A percentile compares a stretch with the other conserved stretches of the same genome.
Conservation (phyloP, 2,888 invertebrate species). For the Apoda limacodes region DNA sequence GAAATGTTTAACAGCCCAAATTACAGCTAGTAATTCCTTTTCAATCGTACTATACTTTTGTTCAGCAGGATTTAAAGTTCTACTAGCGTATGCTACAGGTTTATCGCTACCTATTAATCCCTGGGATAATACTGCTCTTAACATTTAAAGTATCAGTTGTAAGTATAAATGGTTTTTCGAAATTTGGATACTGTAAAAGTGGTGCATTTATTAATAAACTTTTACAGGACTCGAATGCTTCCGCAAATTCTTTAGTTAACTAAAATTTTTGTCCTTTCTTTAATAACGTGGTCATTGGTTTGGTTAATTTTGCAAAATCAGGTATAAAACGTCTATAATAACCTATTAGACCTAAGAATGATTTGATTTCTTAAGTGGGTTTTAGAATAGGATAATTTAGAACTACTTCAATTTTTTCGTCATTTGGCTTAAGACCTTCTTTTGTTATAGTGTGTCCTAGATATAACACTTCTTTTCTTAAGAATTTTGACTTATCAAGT, state of each 20-base stretch:
- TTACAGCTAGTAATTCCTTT: conserved; percentile 10
- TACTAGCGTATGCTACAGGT: conserved; percentile 10
- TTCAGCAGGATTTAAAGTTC: conserved; percentile 10
- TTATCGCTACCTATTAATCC: conserved; percentile 4
- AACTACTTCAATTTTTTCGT: conserved; percentile 10
- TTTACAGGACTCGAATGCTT: too few relatives aligned
- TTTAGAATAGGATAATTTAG: conserved; percentile 12
- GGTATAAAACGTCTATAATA: conserved; percentile 15
- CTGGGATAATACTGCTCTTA: conserved; percentile 11
- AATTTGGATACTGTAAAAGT: conserved; percentile 13
- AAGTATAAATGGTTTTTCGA: conserved; percentile 9
- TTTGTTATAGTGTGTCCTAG: conserved; percentile 11
- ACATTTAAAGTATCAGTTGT: conserved; percentile 12
- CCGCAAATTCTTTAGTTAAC: conserved; percentile 10
- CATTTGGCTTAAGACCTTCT: conserved; percentile 10
- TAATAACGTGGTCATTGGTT: conserved; percentile 1
- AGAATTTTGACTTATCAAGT: conserved; percentile 13
- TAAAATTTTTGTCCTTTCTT: conserved; percentile 11
- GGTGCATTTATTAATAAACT: conserved; percentile 11
- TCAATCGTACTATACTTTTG: conserved; percentile 7
- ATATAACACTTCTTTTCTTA: conserved; percentile 11
- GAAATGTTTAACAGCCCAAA: conserved; percentile 10
- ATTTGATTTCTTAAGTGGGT: background rate
- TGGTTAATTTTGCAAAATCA: conserved; percentile 9
- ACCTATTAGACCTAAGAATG: background rate